These are phyloP conservation scores for Neosalanx taihuensis DNA, from an alignment of 2,797 vertebrate species.

Conservation along the genomic window DNA sequence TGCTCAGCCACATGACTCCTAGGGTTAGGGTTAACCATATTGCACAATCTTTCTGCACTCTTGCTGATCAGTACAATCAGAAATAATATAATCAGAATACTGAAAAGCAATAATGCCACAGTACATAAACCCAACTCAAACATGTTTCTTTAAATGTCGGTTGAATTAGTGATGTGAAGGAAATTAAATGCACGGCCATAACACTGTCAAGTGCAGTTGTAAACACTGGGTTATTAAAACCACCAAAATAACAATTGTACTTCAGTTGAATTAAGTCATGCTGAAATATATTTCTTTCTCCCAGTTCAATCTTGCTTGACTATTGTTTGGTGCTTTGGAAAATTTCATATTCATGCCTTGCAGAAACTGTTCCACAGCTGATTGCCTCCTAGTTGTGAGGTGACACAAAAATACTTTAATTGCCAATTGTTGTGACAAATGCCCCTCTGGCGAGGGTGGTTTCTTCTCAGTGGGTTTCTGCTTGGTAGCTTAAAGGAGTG, in stretches of 20 bases:
- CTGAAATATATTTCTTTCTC: not conserved
- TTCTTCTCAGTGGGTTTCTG: not conserved
- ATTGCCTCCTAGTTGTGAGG: not conserved
- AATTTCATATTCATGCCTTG: not conserved
- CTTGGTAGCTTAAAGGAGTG: not conserved
- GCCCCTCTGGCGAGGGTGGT: slow-evolving; percentile 15
- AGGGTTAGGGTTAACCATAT: too few species aligned
- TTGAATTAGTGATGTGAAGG: slow-evolving; percentile 1
- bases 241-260: not conserved
- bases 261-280: not conserved
- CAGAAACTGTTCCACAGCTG: not conserved
- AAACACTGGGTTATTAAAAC: slow-evolving; percentile 1
- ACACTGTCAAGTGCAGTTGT: slow-evolving; percentile 4
- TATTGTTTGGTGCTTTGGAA: not conserved
- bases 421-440: slow-evolving; percentile 36
- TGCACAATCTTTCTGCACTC: too few species aligned
- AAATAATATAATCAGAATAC: too few species aligned
- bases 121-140: not conserved
- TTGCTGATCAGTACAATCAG: too few species aligned
- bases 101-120: not conserved
- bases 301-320: not conserved
- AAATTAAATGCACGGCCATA: not conserved
- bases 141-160: too few species aligned
- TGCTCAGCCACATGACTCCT: too few species aligned
- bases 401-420: slow-evolving; percentile 28